Evolutionary conservation across 2,888 invertebrate species (phyloP).

Genomic region (Mystacides longicornis): DNA sequence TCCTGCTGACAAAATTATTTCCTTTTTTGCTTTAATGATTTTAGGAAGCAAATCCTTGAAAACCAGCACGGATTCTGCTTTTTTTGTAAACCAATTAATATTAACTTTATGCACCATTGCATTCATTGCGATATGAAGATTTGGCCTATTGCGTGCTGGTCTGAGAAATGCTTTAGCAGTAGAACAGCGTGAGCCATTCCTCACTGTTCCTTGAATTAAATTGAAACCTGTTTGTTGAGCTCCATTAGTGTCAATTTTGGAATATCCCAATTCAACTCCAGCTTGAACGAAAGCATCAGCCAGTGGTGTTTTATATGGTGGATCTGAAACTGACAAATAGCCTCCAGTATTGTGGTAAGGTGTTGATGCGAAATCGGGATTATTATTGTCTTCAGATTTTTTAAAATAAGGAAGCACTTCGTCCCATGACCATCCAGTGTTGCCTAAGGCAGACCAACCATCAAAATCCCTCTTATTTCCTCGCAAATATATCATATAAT

Average conservation of each 20-base stretch:
- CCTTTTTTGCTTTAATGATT: slow-evolving; percentile 33
- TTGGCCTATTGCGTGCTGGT: slow-evolving; percentile 29
- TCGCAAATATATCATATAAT: slow-evolving; percentile 54
- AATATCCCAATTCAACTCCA: slow-evolving; percentile 41
- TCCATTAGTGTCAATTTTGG: slow-evolving; percentile 35
- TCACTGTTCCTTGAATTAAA: slow-evolving; percentile 38
- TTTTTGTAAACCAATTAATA: slow-evolving; percentile 36
- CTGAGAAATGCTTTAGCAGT: slow-evolving; percentile 48
- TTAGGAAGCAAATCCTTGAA: slow-evolving; percentile 29
- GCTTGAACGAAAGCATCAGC: slow-evolving; percentile 38
- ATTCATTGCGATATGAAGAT: slow-evolving; percentile 33
- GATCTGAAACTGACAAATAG: slow-evolving; percentile 37
- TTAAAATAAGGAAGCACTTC: slow-evolving; percentile 41
- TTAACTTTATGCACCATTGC: slow-evolving; percentile 39
- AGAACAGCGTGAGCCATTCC: slow-evolving; percentile 42
- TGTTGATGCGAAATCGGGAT: slow-evolving; percentile 24
- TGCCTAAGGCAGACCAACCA: slow-evolving; percentile 47
- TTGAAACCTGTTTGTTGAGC: slow-evolving; percentile 44
- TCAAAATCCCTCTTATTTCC: slow-evolving; percentile 50
- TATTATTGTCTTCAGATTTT: slow-evolving; percentile 39
- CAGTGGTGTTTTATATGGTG: slow-evolving; percentile 33
- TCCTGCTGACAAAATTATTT: slow-evolving; percentile 43
- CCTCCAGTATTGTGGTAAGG: slow-evolving; percentile 39
- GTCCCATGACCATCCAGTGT: slow-evolving; percentile 49
- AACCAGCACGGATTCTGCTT: slow-evolving; percentile 33